Base-by-base conservation (phyloP, 2,888 invertebrate genomes). In the Morpho helenor region DNA sequence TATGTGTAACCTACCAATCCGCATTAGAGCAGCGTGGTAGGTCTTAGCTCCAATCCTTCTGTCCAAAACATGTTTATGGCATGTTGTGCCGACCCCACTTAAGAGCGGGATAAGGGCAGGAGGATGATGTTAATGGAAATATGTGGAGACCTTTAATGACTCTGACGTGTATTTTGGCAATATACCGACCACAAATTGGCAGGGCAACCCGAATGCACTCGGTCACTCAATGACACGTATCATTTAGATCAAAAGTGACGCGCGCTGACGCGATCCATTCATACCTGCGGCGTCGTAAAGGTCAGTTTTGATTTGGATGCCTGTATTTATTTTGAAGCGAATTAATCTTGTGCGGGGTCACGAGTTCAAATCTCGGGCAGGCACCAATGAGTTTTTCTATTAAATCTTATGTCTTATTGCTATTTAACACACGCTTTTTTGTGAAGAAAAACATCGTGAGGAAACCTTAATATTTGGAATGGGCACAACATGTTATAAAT, bases 211-310 rank as follows among this genome's bases (percentile, higher is more conserved):
- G 31, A 31, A 31, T 47, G 59, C 56, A 52, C 52, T 57, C 8
- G 69, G 70, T 70, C 77, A 79, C 77, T 78, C 80, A 81, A 82
- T 84, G 80, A 82, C 80, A 82, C 66, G 72, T 81, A 82, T 84
- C 79, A 71, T 71, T 73, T 71, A 50, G 49, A 53, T 61, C 54
- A 47, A 57, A 39, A n/a, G 52, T 65, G 66, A 65, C 68, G 73
- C 69, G 66, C 65, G 64, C 63, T 80, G 79, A 81, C 78, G 78
- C 75, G 74, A 67, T 77, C 81, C 85, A 84, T 84, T 84, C 84
- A 84, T 82, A 80, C 74, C 79, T 74, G 56, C 61, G 51, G 50
- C 57, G 56, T 50, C 46, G 53, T 59, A 61, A 56, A 62, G 55
- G 61, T 61, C 58, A 56, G 52, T 41, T 55, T 55, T 52, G n/a